These are phyloP conservation scores for Serinus canaria DNA, from an alignment of 2,113 vertebrate species.

Conservation along the genomic window DNA sequence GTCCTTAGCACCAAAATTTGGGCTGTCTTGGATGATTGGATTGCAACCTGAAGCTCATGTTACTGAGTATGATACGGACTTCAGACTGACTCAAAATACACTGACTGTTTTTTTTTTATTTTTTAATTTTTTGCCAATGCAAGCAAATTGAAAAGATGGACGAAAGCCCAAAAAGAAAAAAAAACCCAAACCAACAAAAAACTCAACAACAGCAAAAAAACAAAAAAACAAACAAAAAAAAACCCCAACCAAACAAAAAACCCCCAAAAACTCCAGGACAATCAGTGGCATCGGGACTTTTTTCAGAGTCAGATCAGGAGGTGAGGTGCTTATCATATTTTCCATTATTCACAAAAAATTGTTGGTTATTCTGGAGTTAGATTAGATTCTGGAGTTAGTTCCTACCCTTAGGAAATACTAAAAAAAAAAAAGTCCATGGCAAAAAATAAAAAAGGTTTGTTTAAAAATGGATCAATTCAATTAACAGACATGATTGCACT, in stretches of 20 bases:
- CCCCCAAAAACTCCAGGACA: neutral
- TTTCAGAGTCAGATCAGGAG: neutral
- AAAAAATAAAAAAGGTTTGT: rapidly evolving
- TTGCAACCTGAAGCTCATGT: neutral
- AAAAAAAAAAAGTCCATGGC: neutral
- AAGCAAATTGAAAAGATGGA: neutral
- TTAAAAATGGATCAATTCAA: neutral
- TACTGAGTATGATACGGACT: neutral
- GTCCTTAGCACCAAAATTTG: neutral
- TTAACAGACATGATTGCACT: neutral
- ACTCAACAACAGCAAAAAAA: too few relatives aligned
- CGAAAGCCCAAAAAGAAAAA: too few relatives aligned
- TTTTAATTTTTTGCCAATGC: neutral
- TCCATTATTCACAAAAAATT: too few relatives aligned
- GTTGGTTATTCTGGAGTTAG: too few relatives aligned
- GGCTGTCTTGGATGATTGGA: neutral
- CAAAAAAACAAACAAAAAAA: neutral
- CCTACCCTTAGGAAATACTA: neutral
- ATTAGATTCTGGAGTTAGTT: neutral
- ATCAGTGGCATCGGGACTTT: neutral
- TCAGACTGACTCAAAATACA: neutral
- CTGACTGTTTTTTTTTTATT: neutral
- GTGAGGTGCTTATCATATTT: too few relatives aligned
- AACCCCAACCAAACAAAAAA: neutral
- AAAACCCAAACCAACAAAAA: neutral